Evolutionary conservation across 2,888 invertebrate genomes (phyloP).

Genomic region (Melipona bicolor): DNA sequence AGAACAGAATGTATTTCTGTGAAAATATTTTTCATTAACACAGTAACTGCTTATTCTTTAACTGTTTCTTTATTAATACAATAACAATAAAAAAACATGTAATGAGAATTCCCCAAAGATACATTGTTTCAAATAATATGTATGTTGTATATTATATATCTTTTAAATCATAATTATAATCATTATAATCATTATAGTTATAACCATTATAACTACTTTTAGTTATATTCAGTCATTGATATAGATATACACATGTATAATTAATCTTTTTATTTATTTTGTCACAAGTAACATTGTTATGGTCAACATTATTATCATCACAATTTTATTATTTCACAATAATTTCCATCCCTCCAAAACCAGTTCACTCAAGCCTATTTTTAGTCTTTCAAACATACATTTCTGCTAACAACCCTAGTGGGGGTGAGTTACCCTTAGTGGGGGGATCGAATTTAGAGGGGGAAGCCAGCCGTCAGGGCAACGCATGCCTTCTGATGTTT

Average conservation of each 20-base stretch:
- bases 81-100: too few species aligned
- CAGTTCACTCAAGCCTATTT: constrained; percentile 48
- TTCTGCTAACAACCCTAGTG: constrained; percentile 41
- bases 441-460: constrained; percentile 26
- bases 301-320: neutral
- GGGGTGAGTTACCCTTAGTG: constrained; percentile 54
- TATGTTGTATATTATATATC: too few species aligned
- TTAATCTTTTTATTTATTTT: neutral
- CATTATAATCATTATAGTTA: too few species aligned
- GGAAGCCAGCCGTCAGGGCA: constrained; percentile 50
- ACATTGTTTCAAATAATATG: too few species aligned
- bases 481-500: constrained; percentile 59
- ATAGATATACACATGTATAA: neutral
- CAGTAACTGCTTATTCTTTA: neutral
- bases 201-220: neutral
- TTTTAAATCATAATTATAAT: too few species aligned
- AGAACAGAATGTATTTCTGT: neutral
- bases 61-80: too few species aligned
- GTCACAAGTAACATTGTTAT: neutral
- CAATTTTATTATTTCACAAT: constrained; percentile 32
- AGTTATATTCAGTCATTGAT: neutral
- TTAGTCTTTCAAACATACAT: constrained; percentile 46
- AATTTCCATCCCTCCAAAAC: constrained; percentile 30
- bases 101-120: too few species aligned
- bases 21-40: neutral